phyloP scores from a whole-genome alignment of 2,888 invertebrate genomes.

The Thera obeliscata region DNA sequence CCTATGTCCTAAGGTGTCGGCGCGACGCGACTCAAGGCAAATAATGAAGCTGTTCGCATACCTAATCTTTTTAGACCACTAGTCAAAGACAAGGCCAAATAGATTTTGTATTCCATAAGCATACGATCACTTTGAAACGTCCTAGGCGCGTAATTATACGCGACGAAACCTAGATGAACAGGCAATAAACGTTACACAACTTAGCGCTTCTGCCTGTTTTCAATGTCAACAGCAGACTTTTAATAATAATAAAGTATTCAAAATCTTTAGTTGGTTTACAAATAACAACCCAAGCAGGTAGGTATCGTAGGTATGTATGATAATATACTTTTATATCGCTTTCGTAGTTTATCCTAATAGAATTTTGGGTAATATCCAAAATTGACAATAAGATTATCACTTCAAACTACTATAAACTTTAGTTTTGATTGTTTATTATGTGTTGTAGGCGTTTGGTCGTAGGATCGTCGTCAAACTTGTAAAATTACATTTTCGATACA shows the following conservation, averaged over 20 bases:
- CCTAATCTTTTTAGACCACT: background rate
- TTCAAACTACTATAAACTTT: background rate
- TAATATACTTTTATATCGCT: background rate
- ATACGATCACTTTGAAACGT: background rate
- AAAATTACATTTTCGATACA: background rate
- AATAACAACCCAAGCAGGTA: no score
- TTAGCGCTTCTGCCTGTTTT: no score
- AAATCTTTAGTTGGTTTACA: no score
- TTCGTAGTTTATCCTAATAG: background rate
- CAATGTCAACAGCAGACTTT: no score
- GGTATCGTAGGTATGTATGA: no score
- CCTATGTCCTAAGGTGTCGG: constrained; percentile 3
- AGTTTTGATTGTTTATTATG: constrained; percentile 4
- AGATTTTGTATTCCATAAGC: background rate
- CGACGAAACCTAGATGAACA: no score
- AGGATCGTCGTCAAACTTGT: background rate
- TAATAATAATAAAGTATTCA: no score
- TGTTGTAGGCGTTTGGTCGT: background rate
- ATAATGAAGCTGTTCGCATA: background rate
- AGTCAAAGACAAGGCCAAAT: background rate
- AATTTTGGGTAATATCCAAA: constrained; percentile 6
- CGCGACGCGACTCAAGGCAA: constrained; percentile 6
- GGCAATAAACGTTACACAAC: no score
- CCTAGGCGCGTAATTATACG: background rate
- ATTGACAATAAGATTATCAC: constrained; percentile 15